phyloP scores from a whole-genome alignment of 2,113 vertebrate genomes.

The Ondatra zibethicus region DNA sequence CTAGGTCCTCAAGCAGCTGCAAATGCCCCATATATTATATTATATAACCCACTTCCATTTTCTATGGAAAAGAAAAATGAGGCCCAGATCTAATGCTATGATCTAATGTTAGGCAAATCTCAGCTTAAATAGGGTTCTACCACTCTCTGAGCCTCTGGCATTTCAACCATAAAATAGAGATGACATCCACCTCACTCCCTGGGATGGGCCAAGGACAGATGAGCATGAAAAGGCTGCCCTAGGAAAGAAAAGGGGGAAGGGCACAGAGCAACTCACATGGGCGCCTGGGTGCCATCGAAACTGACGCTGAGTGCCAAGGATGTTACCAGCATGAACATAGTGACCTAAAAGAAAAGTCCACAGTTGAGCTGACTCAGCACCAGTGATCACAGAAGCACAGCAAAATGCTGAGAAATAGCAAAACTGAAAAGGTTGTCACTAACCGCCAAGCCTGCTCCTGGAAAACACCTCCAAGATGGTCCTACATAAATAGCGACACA shows the following conservation, averaged over 20 bases:
- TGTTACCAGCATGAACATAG: conserved; percentile 95
- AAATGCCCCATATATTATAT: neutral
- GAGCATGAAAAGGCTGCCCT: neutral
- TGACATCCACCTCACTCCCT: neutral
- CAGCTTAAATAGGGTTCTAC: neutral
- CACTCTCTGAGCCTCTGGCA: neutral
- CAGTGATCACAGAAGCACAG: neutral
- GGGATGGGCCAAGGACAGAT: neutral
- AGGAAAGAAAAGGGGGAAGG: neutral
- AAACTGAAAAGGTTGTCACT: too few relatives aligned
- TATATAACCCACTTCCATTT: neutral
- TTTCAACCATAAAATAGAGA: neutral
- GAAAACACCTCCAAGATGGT: neutral
- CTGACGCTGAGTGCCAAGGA: conserved; percentile 93
- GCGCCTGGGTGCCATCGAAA: conserved; percentile 97
- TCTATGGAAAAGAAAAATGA: neutral
- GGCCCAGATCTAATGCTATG: neutral
- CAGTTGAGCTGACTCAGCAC: neutral
- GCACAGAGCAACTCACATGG: conserved; percentile 88
- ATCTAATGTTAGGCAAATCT: neutral
- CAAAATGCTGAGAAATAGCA: neutral
- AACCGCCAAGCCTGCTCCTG: neutral
- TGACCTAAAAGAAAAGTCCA: conserved; percentile 86
- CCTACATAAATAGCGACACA: neutral
- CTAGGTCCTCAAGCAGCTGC: neutral